Evolutionary conservation across 2,888 invertebrate species (phyloP), one percentile per base, ranked within the genome.

Genomic region (Orthosia incerta): DNA sequence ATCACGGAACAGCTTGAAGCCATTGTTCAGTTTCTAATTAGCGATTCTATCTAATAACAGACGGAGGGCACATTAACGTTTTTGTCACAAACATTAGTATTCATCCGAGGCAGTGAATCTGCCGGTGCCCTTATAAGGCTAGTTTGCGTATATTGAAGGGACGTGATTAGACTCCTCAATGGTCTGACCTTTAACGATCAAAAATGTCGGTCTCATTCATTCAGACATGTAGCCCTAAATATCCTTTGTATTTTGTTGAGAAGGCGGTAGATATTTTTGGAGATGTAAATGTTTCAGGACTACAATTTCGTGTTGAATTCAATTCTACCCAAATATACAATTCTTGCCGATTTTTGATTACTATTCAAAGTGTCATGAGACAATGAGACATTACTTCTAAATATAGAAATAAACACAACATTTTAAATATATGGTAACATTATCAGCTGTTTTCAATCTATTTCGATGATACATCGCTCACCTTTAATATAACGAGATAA

Each of bases 81-180:
- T 84, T 77, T 74, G 84, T 81, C 70, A n/a, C 13, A 3, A 2
- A 20, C 67, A 80, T 88, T 85, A 79, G 76, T 88, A 88, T 88
- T 82, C 88, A 85, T 82, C 80, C 77, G 51, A 67, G 60, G 76
- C 51, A 60, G 53, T 66, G 74, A 65, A 79, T 83, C 79, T 80
- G 81, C 45, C 72, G 78, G 67, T 76, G 50, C 73, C 87, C 83
- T 69, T 80, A 78, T 75, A 81, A 70, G 83, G 84, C 12, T 57
- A 23, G 80, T 74, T 77, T 69, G 79, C 78, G 73, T 81, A 77
- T 81, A 83, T 79, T 31, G 45, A 59, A 62, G 50, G 51, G 20
- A 74, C 82, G 84, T 77, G 82, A 48, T 39, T n/a, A 20, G 31
- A 68, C 31, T 84, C 31, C 20, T 23, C 16, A 79, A 80, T n/a